Evolutionary conservation across 2,113 vertebrate species (phyloP).

Genomic region (Rhombomys opimus): DNA sequence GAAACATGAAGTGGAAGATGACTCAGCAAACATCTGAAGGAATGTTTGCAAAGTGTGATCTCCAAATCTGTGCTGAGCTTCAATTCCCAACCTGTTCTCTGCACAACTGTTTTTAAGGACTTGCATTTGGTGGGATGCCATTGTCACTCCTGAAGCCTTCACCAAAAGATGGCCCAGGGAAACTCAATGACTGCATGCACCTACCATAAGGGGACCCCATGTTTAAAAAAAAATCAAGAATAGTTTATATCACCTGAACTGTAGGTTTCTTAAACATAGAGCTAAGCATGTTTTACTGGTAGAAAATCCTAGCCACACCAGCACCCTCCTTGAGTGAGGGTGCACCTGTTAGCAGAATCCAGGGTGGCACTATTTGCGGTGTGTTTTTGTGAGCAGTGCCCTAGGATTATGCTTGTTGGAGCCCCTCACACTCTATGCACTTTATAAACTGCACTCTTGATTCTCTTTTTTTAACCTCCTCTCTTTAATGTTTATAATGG

Average conservation of each 20-base stretch:
- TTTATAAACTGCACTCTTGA: background rate
- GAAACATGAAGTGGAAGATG: slow-evolving; percentile 60
- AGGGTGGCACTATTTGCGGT: rapidly evolving
- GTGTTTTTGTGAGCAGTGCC: background rate
- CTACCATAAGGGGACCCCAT: background rate
- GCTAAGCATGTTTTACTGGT: slow-evolving; percentile 1
- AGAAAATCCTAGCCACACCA: background rate
- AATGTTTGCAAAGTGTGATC: slow-evolving; percentile 80
- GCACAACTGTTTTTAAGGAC: slow-evolving; percentile 62
- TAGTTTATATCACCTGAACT: slow-evolving; percentile 13
- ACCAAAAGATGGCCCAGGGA: background rate
- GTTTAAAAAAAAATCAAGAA: background rate
- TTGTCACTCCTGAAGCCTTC: slow-evolving; percentile 25
- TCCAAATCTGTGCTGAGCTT: slow-evolving; percentile 71
- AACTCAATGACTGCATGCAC: background rate
- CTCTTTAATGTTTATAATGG: background rate
- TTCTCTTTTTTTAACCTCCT: background rate
- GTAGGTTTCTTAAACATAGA: slow-evolving; percentile 14
- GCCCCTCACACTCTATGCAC: background rate
- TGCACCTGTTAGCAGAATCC: rapidly evolving
- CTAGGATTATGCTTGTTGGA: background rate
- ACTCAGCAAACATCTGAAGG: slow-evolving; percentile 74
- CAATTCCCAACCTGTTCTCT: slow-evolving; percentile 64
- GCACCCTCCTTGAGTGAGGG: too few relatives aligned
- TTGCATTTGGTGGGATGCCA: slow-evolving; percentile 48